Evolutionary conservation across 2,113 vertebrate species (phyloP).

Genomic region (Madoqua kirkii): DNA sequence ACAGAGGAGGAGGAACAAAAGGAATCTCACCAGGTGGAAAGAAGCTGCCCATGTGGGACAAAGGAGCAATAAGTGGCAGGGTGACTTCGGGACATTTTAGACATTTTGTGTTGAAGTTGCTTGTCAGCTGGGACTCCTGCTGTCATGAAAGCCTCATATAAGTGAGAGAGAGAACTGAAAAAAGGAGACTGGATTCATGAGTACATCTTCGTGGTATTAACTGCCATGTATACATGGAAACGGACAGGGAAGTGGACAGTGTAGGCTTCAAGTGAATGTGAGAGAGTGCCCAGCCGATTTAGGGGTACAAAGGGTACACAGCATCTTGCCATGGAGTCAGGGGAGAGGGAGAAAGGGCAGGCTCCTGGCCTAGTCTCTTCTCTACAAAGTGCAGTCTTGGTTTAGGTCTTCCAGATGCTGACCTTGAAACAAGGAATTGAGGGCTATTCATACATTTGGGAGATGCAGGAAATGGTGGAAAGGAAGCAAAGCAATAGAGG

Average conservation of each 20-base stretch:
- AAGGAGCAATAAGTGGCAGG: background rate
- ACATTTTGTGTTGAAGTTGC: background rate
- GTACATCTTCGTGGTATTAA: background rate
- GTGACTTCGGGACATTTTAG: background rate
- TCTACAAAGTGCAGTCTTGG: background rate
- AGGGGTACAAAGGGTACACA: background rate
- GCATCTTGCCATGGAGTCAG: background rate
- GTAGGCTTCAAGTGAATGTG: background rate
- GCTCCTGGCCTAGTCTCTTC: background rate
- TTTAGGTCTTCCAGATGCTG: background rate
- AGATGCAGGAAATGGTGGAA: background rate
- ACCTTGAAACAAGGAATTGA: background rate
- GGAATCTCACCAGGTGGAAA: background rate
- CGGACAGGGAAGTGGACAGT: fast-evolving
- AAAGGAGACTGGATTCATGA: background rate
- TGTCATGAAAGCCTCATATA: background rate
- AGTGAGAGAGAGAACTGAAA: background rate
- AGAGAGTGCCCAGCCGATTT: background rate
- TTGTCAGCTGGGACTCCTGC: background rate
- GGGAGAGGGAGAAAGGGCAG: background rate
- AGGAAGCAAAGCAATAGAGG: background rate
- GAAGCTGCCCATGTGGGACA: background rate
- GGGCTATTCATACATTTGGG: background rate
- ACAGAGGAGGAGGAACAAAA: background rate
- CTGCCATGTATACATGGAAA: fast-evolving